These are phyloP conservation scores for Phalanger gymnotis DNA, from an alignment of 2,797 vertebrate species.

Conservation along the genomic window DNA sequence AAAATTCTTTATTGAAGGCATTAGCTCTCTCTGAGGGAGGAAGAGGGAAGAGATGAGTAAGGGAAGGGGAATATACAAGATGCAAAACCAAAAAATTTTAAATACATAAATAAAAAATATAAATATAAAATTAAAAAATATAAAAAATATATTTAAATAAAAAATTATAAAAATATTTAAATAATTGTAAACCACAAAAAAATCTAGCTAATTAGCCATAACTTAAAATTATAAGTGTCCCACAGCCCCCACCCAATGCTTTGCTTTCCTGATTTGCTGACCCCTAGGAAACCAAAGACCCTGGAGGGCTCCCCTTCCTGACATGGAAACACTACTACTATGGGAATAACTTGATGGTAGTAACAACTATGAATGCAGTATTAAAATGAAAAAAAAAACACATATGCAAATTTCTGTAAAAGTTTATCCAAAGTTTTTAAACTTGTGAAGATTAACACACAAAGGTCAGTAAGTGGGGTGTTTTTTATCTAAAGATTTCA, in stretches of 20 bases:
- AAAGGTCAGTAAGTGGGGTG: conserved; percentile 9
- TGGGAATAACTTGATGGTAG: not conserved
- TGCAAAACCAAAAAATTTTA: no score
- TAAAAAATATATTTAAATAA: not conserved
- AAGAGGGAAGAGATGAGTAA: not conserved
- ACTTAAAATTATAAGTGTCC: not conserved
- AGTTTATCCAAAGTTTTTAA: conserved; percentile 30
- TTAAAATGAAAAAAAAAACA: not conserved
- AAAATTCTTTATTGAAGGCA: not conserved
- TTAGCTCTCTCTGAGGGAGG: not conserved
- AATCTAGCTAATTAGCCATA: not conserved
- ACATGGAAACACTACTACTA: not conserved
- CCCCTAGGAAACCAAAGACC: not conserved
- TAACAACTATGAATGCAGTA: not conserved
- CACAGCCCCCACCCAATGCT: not conserved
- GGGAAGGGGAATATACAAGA: not conserved
- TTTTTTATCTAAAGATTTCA: not conserved
- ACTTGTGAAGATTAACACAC: not conserved
- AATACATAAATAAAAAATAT: no score
- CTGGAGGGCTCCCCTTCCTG: not conserved
- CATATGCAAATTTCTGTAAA: conserved; percentile 38
- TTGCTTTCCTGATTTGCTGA: not conserved
- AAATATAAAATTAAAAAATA: no score
- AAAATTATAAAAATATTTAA: not conserved
- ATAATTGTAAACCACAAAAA: not conserved